Evolutionary conservation across 2,797 vertebrate species (phyloP).

Genomic region (Glyptemys insculpta): DNA sequence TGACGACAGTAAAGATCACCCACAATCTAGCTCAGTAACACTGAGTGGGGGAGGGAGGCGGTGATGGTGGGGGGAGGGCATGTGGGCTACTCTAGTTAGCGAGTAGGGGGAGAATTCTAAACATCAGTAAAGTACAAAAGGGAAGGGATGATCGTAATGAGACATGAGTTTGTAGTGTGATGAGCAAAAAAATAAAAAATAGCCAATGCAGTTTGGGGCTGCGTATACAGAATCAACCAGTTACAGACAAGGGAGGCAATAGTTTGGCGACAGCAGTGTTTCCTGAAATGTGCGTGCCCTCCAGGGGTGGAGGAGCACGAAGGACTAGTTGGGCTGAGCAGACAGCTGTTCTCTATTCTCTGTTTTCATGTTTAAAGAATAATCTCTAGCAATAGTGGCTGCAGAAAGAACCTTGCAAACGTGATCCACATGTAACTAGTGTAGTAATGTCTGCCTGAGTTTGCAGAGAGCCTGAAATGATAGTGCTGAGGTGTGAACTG

Average conservation of each 20-base stretch:
- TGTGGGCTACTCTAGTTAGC: neutral
- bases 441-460: neutral
- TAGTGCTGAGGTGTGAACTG: neutral
- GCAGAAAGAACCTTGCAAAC: neutral
- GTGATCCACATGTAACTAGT: neutral
- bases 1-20: neutral
- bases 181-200: neutral
- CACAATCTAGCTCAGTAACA: neutral
- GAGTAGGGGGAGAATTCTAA: neutral
- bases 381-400: neutral
- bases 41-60: neutral
- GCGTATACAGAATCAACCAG: neutral
- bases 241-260: neutral
- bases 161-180: neutral
- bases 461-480: neutral
- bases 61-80: neutral
- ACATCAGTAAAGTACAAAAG: neutral
- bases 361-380: neutral
- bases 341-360: neutral
- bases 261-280: neutral
- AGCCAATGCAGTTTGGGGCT: neutral
- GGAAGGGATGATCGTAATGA: neutral
- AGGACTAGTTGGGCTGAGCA: neutral
- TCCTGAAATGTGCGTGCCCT: neutral
- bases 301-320: no score